Base-by-base conservation (phyloP, 2,113 vertebrate genomes). In the Oreochromis niloticus region DNA sequence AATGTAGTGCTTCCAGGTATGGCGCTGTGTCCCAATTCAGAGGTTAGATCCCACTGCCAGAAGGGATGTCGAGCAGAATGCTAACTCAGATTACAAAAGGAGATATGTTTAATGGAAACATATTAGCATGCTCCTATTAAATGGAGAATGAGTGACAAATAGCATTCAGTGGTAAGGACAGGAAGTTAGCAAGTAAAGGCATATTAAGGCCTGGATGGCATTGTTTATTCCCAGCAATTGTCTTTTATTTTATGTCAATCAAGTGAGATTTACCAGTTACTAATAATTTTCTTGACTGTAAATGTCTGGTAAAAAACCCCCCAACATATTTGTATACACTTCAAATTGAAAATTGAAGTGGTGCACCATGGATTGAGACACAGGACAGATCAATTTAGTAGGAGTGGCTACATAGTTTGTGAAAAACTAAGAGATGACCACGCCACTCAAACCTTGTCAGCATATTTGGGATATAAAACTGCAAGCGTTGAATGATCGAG, bases 211-310 rank as follows among this genome's bases (percentile, higher is more conserved):
- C 36, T 17, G 24, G 16, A 4, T 82, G 87, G 12, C 16, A 41
- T 41, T 19, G 66, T 56, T 89, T 57, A 80, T 1, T 57, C 50
- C 48, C 39, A 57, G 17, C 68, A 39, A 71, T 59, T 61, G 34
- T 9, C 83, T 89, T 86, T 81, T 54, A 73, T 80, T 73, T 86
- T 63, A 24, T 71, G 50, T 86, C n/a, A 57, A 43, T 80, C 17
- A 68, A 66, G 46, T 55, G 22, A 61, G 55, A 14, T 46, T 46
- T 41, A 6, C 39, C 6, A 9, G 13, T 27, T 81, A 55, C 14
- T 16, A 36, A 30, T 50, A 48, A 48, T n/a, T 19, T 39, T 56
- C n/a, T 57, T 32, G 30, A 59, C 9, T 24, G 13, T 27, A 50
- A 30, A 32, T 78, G 1, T 48, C 71, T 50, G 27, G 24, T 66